phyloP scores from a whole-genome alignment of 2,797 vertebrate species.

The Poeciliopsis infans region DNA sequence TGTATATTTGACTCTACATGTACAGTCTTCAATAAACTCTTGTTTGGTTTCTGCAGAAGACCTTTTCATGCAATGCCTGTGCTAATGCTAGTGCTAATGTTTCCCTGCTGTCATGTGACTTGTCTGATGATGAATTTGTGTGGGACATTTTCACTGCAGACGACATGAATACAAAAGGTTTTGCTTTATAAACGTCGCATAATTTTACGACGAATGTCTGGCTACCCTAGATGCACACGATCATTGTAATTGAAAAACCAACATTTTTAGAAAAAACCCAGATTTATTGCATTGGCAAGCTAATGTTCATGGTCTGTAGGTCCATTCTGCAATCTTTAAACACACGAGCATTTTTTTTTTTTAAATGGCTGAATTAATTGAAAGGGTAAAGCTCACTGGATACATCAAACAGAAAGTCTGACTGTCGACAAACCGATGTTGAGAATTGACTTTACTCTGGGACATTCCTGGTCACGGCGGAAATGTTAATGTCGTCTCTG shows the following conservation, averaged over 20 bases:
- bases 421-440: neutral
- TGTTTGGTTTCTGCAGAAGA: neutral
- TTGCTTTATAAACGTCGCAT: neutral
- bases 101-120: neutral
- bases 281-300: neutral
- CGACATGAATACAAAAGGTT: neutral
- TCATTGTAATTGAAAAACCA: neutral
- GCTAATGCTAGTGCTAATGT: neutral
- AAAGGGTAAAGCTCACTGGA: neutral
- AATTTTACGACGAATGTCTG: neutral
- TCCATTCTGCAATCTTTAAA: neutral
- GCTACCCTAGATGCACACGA: neutral
- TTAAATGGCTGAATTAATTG: neutral
- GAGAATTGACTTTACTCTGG: neutral
- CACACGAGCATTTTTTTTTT: neutral
- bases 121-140: neutral
- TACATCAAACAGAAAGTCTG: neutral
- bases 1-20: neutral
- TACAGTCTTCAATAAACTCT: constrained; percentile 1
- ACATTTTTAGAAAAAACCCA: neutral
- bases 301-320: neutral
- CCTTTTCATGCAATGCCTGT: neutral
- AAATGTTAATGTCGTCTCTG: neutral
- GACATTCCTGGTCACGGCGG: neutral
- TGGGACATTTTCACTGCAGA: neutral